Evolutionary conservation across 2,888 invertebrate species (phyloP), one percentile per base, ranked within the genome.

Genomic region (Terebella lapidaria): DNA sequence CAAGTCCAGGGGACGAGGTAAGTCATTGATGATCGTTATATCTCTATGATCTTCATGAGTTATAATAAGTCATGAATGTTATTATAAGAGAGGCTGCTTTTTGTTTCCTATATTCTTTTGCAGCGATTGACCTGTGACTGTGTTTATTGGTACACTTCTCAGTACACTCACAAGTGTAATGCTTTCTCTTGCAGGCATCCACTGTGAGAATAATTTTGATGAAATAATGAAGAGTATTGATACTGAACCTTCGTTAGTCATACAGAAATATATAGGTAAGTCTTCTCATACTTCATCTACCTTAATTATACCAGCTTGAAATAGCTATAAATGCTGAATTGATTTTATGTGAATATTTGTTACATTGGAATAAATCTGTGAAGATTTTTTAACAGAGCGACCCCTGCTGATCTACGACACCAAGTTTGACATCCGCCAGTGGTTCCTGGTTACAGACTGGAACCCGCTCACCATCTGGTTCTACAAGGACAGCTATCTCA

Each of bases 211-310:
- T 78, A 88, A 88, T 72, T 84, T 94, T 29, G 90, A 90, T 70
- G 90, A 91, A 71, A 92, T 94, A 55, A 79, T 90, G 61, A 70
- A 81, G 27, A 67, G 68, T 45, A 67, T 62, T 26, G 57, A 42
- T 2, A 90, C 82, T 54, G 70, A 49, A 66, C 67, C 69, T 56
- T 58, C 66, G 18, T 61, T 76, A 71, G 92, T 95, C 54, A 90
- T 94, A n/a, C 94, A 95, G 80, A 95, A 95, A 82, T 95, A 95
- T 79, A 92, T 95, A 71, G 93, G 93, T 92, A 84, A 71, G 49
- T 49, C n/a, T n/a, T n/a, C n/a, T n/a, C n/a, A n/a, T n/a, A n/a
- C n/a, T n/a, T n/a, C n/a, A n/a, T n/a, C n/a, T n/a, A n/a, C n/a
- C n/a, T n/a, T n/a, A n/a, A n/a, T n/a, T n/a, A n/a, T n/a, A n/a